A percentile compares a stretch with the other conserved stretches of the same genome.
Conservation (phyloP, 2,797 vertebrate species). For the Antennarius maculatus region DNA sequence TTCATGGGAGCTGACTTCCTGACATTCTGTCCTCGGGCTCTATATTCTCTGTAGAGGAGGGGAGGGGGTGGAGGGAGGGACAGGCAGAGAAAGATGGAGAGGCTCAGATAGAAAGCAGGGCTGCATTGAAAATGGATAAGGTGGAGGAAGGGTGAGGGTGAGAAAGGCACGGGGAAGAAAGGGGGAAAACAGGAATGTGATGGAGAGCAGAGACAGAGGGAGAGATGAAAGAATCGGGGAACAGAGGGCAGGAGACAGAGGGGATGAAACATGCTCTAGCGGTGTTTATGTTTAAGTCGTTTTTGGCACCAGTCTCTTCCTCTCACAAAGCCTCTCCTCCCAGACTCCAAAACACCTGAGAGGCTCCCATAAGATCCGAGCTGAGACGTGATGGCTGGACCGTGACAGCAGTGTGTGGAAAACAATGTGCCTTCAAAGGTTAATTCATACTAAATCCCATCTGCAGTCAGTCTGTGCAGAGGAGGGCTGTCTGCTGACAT, state of each 20-base stretch:
- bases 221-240: slow-evolving; percentile 41
- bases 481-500: slow-evolving; percentile 25
- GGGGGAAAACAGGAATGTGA: slow-evolving; percentile 28
- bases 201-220: slow-evolving; percentile 23
- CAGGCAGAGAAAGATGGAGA: slow-evolving; percentile 36
- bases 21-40: slow-evolving; percentile 66
- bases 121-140: slow-evolving; percentile 25
- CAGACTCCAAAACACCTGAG: slow-evolving; percentile 61
- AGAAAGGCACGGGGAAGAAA: slow-evolving; percentile 16
- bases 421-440: slow-evolving; percentile 24
- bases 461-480: slow-evolving; percentile 25
- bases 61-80: slow-evolving; percentile 9
- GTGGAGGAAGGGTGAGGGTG: slow-evolving; percentile 8
- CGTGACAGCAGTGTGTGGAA: slow-evolving; percentile 38
- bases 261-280: slow-evolving; percentile 66
- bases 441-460: slow-evolving; percentile 43
- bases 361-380: slow-evolving; percentile 41
- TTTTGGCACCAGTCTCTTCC: slow-evolving; percentile 64
- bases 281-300: slow-evolving; percentile 70
- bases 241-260: slow-evolving; percentile 48
- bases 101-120: slow-evolving; percentile 43
- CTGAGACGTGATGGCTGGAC: slow-evolving; percentile 30
- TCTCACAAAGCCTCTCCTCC: slow-evolving; percentile 51
- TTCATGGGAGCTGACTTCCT: slow-evolving; percentile 81
- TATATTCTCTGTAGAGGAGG: slow-evolving; percentile 60